A percentile compares a stretch with the other conserved stretches of the same genome.
phyloP scores from a whole-genome alignment of 2,113 vertebrate genomes.

The Onychorhynchus coronatus region DNA sequence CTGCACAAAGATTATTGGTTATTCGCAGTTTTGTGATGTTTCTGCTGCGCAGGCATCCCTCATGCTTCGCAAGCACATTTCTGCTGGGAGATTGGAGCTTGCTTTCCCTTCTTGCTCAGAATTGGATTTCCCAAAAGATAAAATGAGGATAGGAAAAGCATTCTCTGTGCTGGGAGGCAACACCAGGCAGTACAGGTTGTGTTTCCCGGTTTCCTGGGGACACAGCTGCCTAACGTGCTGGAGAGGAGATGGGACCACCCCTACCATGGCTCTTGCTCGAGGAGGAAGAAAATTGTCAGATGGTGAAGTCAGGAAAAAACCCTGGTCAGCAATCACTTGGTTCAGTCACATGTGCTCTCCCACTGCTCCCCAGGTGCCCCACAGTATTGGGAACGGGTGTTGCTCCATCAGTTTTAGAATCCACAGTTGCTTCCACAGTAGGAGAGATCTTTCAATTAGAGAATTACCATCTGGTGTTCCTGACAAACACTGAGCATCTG shows the following conservation, averaged over 20 bases:
- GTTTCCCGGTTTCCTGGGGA: background rate
- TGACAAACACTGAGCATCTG: background rate
- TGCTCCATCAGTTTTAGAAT: background rate
- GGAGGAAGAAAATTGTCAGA: background rate
- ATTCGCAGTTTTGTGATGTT: background rate
- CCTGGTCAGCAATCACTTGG: background rate
- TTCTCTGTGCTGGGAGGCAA: background rate
- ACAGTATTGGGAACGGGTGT: background rate
- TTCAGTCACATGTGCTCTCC: background rate
- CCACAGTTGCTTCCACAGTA: background rate
- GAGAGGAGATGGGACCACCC: background rate
- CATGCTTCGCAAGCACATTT: background rate
- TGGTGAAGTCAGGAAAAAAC: background rate
- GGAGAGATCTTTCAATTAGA: background rate
- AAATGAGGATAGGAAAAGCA: accelerated
- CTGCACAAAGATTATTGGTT: background rate
- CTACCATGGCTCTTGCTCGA: background rate
- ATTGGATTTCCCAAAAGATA: background rate
- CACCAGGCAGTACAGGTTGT: background rate
- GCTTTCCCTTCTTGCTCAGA: background rate
- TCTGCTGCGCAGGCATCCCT: background rate
- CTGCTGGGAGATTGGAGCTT: background rate
- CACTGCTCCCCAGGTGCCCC: background rate
- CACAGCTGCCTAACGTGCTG: background rate
- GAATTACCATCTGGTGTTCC: background rate